These are phyloP conservation scores for Actinia tenebrosa DNA, from an alignment of 64 coral and sea anemone genomes.

Conservation along the genomic window DNA sequence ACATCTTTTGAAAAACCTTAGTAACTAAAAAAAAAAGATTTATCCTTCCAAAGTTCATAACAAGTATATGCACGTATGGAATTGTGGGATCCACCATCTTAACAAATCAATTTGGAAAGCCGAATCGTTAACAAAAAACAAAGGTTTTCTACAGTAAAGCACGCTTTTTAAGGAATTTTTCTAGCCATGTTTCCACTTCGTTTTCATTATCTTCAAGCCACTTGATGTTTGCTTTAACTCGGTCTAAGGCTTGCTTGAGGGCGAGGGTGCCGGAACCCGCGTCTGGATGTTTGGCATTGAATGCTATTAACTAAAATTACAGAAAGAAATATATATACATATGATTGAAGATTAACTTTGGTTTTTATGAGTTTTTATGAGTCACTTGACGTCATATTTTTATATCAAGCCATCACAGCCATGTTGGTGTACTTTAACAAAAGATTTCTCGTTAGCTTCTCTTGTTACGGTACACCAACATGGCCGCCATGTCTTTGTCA, in stretches of 20 bases:
- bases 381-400: no score
- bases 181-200: constrained; percentile 50
- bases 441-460: neutral
- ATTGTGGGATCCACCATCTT: neutral
- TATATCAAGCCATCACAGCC: no score
- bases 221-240: constrained; percentile 57
- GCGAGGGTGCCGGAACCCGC: constrained; percentile 29
- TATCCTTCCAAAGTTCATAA: neutral
- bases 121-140: neutral
- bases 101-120: neutral
- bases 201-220: constrained; percentile 75
- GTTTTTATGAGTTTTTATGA: no score
- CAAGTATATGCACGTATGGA: neutral
- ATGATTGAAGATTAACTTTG: no score
- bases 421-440: neutral
- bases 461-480: constrained; percentile 1
- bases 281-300: constrained; percentile 13
- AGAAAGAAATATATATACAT: neutral
- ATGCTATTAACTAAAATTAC: constrained; percentile 15
- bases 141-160: neutral
- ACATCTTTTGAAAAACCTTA: neutral
- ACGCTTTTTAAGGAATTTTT: constrained; percentile 29
- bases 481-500: neutral
- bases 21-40: neutral
- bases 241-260: constrained; percentile 44